Percentiles rank a stretch among this genome's conserved stretches.
Evolutionary conservation across 2,888 invertebrate genomes (phyloP).

Genomic region (Daptonema setosum): DNA sequence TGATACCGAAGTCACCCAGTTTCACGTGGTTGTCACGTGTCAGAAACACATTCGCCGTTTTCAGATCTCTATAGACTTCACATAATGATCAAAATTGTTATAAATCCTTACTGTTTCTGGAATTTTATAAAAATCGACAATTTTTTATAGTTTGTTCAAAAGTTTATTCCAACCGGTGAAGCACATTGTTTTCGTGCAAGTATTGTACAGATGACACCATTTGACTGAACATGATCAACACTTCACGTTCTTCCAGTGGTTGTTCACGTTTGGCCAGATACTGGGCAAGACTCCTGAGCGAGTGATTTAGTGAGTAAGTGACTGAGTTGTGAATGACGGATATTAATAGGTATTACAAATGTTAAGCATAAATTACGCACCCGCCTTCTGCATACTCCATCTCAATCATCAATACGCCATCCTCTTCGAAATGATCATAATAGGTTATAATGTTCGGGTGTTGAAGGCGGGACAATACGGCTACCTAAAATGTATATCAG

Average conservation of each 20-base stretch:
- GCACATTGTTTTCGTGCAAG: slow-evolving; percentile 46
- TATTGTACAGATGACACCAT: slow-evolving; percentile 47
- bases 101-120: too few species aligned
- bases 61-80: slow-evolving; percentile 40
- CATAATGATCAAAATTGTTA: too few species aligned
- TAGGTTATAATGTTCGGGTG: slow-evolving; percentile 54
- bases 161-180: too few species aligned
- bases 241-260: slow-evolving; percentile 41
- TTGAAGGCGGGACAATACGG: slow-evolving; percentile 45
- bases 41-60: slow-evolving; percentile 51
- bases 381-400: slow-evolving; percentile 60
- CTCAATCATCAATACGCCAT: slow-evolving; percentile 47
- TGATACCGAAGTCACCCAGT: slow-evolving; percentile 53
- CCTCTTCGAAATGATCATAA: slow-evolving; percentile 49
- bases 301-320: background rate
- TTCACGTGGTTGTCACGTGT: slow-evolving; percentile 45
- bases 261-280: slow-evolving; percentile 37
- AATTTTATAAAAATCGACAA: too few species aligned
- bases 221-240: slow-evolving; percentile 44
- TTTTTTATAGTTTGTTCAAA: too few species aligned
- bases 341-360: too few species aligned
- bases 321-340: too few species aligned
- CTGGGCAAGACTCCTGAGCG: slow-evolving; percentile 41
- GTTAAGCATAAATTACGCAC: too few species aligned
- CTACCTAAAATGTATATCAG: slow-evolving; percentile 21